Evolutionary conservation across 2,888 invertebrate species (phyloP).

Genomic region (Ochlodes sylvanus): DNA sequence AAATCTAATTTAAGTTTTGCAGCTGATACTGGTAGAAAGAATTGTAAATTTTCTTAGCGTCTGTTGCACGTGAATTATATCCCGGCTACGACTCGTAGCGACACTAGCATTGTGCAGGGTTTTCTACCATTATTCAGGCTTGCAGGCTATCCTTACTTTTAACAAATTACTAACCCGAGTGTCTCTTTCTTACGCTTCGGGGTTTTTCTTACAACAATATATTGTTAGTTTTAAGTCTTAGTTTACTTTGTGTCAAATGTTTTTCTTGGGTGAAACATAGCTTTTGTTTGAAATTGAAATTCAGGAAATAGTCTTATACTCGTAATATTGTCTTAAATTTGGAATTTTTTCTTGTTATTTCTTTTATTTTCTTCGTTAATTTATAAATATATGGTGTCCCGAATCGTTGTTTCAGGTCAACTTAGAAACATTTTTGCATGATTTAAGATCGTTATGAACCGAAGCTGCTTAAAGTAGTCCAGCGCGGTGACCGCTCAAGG

Average conservation of each 20-base stretch:
- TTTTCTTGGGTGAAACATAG: neutral
- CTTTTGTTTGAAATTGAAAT: neutral
- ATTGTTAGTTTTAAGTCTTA: conserved; percentile 15
- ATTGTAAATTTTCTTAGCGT: conserved; percentile 25
- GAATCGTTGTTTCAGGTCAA: no score
- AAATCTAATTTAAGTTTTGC: conserved; percentile 22
- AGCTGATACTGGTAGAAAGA: conserved; percentile 13
- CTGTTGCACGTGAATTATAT: conserved; percentile 18
- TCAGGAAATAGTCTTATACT: no score
- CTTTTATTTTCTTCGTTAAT: no score
- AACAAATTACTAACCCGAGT: conserved; percentile 31
- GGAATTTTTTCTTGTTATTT: neutral
- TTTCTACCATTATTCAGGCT: conserved; percentile 48
- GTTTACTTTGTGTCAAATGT: neutral
- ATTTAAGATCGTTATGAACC: neutral
- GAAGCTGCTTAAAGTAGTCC: neutral
- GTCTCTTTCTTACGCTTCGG: conserved; percentile 22
- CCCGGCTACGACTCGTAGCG: conserved; percentile 15
- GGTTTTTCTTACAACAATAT: conserved; percentile 18
- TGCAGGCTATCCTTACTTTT: conserved; percentile 33
- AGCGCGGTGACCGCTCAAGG: neutral
- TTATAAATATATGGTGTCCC: no score
- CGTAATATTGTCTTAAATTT: neutral
- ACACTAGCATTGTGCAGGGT: conserved; percentile 54
- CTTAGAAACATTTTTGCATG: no score